Evolutionary conservation across 2,113 vertebrate species (phyloP).

Genomic region (Tricholaema leucomelas): DNA sequence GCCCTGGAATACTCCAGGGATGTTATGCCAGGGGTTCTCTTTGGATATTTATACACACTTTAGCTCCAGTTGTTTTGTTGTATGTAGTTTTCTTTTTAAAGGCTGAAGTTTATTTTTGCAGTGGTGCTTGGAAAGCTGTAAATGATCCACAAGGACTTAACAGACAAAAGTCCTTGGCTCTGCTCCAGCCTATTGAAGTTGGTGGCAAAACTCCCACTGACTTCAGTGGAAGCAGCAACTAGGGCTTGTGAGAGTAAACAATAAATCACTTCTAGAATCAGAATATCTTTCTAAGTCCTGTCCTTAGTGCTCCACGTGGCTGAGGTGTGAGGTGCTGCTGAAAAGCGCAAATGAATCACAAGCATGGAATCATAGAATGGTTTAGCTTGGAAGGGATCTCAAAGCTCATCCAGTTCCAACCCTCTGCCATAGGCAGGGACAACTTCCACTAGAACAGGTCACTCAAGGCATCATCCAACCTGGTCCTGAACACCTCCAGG

Average conservation of each 20-base stretch:
- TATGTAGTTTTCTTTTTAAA: constrained; percentile 24
- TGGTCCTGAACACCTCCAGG: no score
- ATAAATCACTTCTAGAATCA: constrained; percentile 4
- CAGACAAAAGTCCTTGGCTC: constrained; percentile 53
- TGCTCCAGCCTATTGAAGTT: constrained; percentile 40
- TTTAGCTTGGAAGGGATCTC: no score
- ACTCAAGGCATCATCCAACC: no score
- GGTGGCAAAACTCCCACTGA: constrained; percentile 34
- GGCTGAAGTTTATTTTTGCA: constrained; percentile 67
- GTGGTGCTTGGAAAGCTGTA: constrained; percentile 55
- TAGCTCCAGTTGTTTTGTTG: constrained; percentile 45
- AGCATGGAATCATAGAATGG: no score
- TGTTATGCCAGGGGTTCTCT: constrained; percentile 1
- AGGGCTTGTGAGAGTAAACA: neutral
- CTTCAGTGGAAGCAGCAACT: constrained; percentile 27
- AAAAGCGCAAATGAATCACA: neutral
- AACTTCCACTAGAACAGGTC: no score
- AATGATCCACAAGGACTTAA: constrained; percentile 65
- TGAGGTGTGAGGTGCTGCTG: neutral
- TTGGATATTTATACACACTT: constrained; percentile 12
- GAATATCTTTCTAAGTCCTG: neutral
- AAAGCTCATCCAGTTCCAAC: no score
- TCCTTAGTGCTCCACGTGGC: neutral
- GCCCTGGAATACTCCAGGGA: neutral
- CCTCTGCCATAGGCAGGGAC: no score